These are phyloP conservation scores for Sebastes melanostomus DNA, from an alignment of 2,797 vertebrate species.

Conservation along the genomic window DNA sequence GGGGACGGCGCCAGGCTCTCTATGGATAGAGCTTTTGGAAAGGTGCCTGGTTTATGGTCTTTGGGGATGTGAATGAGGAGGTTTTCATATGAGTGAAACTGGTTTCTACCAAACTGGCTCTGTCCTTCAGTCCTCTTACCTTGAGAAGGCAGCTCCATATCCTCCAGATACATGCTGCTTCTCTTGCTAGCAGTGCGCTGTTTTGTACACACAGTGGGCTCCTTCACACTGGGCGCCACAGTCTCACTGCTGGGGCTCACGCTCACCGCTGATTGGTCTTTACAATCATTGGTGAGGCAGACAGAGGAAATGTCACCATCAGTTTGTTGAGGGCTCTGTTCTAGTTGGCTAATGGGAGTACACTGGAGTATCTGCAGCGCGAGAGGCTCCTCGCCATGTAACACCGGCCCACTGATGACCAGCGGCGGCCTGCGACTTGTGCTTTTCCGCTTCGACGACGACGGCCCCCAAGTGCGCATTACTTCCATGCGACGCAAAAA, in stretches of 20 bases:
- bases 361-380: slow-evolving; percentile 87
- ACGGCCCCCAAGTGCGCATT: slow-evolving; percentile 85
- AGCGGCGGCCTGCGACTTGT: slow-evolving; percentile 79
- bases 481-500: slow-evolving; percentile 93
- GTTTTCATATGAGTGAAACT: slow-evolving; percentile 94
- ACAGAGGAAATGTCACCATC: slow-evolving; percentile 42
- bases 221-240: slow-evolving; percentile 68
- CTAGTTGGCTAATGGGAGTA: slow-evolving; percentile 86
- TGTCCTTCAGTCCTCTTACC: slow-evolving; percentile 81
- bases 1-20: slow-evolving; percentile 90
- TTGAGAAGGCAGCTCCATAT: slow-evolving; percentile 87
- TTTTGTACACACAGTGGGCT: slow-evolving; percentile 62
- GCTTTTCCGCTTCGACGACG: slow-evolving; percentile 66
- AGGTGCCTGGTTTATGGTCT: slow-evolving; percentile 98
- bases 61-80: slow-evolving; percentile 94
- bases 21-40: slow-evolving; percentile 97
- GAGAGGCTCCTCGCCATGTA: slow-evolving; percentile 88
- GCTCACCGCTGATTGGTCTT: slow-evolving; percentile 67
- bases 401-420: slow-evolving; percentile 89
- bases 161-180: slow-evolving; percentile 94
- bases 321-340: slow-evolving; percentile 67
- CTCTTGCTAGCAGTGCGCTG: slow-evolving; percentile 86
- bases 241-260: slow-evolving; percentile 74
- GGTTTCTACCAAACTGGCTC: slow-evolving; percentile 80
- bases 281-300: slow-evolving; percentile 75